Evolutionary conservation across 2,888 invertebrate species (phyloP).

Genomic region (Exocentrus adspersus): DNA sequence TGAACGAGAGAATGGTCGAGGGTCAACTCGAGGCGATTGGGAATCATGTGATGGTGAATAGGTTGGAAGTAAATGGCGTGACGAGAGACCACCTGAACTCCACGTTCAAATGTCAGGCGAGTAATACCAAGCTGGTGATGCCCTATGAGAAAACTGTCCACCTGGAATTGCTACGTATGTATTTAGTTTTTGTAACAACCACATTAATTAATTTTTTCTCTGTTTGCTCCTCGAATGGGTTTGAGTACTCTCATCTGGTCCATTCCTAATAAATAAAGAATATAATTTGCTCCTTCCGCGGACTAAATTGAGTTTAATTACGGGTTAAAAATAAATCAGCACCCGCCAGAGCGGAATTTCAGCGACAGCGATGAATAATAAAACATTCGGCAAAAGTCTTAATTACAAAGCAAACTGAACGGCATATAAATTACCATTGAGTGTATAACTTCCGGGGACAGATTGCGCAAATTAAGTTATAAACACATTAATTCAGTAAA

Average conservation of each 20-base stretch:
- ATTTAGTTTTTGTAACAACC: too few species aligned
- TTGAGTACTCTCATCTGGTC: too few species aligned
- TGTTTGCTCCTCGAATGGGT: too few species aligned
- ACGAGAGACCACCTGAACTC: slow-evolving; percentile 83
- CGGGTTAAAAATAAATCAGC: not conserved
- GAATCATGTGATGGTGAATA: slow-evolving; percentile 82
- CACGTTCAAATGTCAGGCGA: slow-evolving; percentile 87
- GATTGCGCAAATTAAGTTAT: slow-evolving; percentile 1
- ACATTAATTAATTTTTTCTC: too few species aligned
- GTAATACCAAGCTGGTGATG: slow-evolving; percentile 86
- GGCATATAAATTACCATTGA: not conserved
- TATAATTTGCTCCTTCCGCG: not conserved
- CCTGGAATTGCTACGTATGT: slow-evolving; percentile 86
- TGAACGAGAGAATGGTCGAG: slow-evolving; percentile 76
- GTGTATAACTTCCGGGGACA: slow-evolving; percentile 7
- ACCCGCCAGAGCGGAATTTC: not conserved
- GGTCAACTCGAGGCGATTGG: slow-evolving; percentile 76
- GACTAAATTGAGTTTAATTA: slow-evolving; percentile 1
- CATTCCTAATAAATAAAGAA: slow-evolving; percentile 1
- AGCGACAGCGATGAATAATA: slow-evolving; percentile 6
- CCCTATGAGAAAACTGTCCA: slow-evolving; percentile 85
- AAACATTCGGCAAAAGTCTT: slow-evolving; percentile 1
- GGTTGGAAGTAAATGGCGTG: slow-evolving; percentile 78
- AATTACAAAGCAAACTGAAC: slow-evolving; percentile 10
- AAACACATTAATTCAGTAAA: slow-evolving; percentile 1